Conservation (phyloP, 2,888 invertebrate species). For the Dicycla oo region DNA sequence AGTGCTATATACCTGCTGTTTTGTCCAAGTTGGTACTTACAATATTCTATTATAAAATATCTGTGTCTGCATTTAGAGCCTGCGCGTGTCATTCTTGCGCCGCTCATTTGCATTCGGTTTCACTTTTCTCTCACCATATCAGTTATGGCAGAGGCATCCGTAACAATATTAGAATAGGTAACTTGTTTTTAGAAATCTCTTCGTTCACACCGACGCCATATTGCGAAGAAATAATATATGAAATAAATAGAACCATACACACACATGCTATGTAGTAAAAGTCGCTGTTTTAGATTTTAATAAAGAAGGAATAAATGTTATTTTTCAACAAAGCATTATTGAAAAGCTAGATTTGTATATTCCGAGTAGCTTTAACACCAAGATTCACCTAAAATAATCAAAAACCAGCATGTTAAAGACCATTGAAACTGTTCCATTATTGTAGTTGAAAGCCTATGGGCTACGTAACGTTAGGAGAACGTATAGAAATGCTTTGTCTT, state of each 20-base stretch:
- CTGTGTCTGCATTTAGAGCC: slow-evolving; percentile 25
- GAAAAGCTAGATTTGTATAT: no score
- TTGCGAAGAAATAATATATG: not conserved
- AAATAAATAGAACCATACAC: not conserved
- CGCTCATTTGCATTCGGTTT: slow-evolving; percentile 68
- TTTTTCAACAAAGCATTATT: not conserved
- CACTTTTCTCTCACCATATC: slow-evolving; percentile 80
- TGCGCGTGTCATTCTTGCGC: slow-evolving; percentile 38
- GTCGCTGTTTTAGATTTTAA: not conserved
- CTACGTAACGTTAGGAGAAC: slow-evolving; percentile 13
- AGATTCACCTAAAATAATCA: no score
- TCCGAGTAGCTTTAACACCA: no score
- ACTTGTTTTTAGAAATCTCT: slow-evolving; percentile 72
- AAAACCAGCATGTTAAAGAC: not conserved
- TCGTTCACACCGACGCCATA: slow-evolving; percentile 10
- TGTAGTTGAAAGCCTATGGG: slow-evolving; percentile 17
- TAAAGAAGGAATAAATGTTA: not conserved
- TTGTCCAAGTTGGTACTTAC: not conserved
- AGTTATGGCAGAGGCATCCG: slow-evolving; percentile 61
- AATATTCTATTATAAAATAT: slow-evolving; percentile 20
- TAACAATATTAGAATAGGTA: slow-evolving; percentile 44
- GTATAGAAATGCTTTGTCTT: slow-evolving; percentile 44
- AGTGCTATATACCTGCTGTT: not conserved
- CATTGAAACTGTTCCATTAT: slow-evolving; percentile 8
- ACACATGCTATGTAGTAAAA: not conserved